phyloP scores from a whole-genome alignment of 2,888 invertebrate genomes.

The Agonum fuliginosum region DNA sequence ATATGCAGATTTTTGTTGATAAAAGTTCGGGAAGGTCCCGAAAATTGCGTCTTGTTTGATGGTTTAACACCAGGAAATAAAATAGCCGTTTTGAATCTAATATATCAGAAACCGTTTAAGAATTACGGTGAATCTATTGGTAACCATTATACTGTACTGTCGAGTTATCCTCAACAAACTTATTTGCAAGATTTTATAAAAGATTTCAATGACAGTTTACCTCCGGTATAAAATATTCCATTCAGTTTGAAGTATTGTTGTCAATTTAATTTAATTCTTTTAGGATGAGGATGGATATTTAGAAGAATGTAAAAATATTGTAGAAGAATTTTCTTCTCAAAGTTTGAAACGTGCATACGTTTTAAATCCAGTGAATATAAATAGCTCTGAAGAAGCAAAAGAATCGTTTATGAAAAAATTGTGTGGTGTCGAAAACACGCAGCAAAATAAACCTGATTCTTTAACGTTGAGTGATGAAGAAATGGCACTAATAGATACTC shows the following conservation, averaged over 20 bases:
- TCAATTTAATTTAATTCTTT: conserved; percentile 62
- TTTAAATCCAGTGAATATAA: not conserved
- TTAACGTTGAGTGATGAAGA: conserved; percentile 57
- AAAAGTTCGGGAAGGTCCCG: conserved; percentile 72
- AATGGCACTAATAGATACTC: conserved; percentile 55
- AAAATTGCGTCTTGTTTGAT: conserved; percentile 73
- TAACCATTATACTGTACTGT: conserved; percentile 78
- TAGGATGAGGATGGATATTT: conserved; percentile 66
- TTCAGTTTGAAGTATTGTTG: not conserved
- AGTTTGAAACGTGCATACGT: not conserved
- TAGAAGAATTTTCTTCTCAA: conserved; percentile 61
- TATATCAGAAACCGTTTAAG: conserved; percentile 75
- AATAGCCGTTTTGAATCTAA: conserved; percentile 78
- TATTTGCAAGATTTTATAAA: conserved; percentile 73
- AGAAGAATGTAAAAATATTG: conserved; percentile 66
- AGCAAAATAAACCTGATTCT: conserved; percentile 16
- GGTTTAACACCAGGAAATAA: conserved; percentile 76
- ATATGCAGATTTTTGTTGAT: conserved; percentile 71
- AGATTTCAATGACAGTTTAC: conserved; percentile 70
- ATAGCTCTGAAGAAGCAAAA: not conserved
- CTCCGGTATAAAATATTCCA: conserved; percentile 61
- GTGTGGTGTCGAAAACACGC: conserved; percentile 15
- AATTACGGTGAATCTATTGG: conserved; percentile 77
- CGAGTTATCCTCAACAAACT: conserved; percentile 77
- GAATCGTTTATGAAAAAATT: not conserved